Evolutionary conservation across 2,113 vertebrate genomes (phyloP).

Genomic region (Bubo blakistoni): DNA sequence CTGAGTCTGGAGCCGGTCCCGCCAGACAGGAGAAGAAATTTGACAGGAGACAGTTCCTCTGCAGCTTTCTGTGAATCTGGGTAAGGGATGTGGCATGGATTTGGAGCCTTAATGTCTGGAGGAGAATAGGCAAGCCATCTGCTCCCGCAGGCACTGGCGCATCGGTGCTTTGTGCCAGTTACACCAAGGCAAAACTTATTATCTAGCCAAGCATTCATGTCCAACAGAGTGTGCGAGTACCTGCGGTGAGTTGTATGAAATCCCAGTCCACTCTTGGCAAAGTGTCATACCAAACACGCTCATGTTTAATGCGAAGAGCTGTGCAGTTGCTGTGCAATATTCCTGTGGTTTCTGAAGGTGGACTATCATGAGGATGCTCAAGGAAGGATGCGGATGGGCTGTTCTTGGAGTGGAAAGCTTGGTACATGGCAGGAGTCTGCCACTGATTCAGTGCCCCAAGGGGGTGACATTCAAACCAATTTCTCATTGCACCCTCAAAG

Average conservation of each 20-base stretch:
- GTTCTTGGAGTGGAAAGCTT: neutral
- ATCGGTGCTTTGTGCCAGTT: neutral
- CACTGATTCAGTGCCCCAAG: neutral
- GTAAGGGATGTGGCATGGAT: neutral
- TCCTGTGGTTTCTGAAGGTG: neutral
- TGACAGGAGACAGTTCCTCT: neutral
- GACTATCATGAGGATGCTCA: neutral
- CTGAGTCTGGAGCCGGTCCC: neutral
- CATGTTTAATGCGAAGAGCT: neutral
- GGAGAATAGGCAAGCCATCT: slow-evolving; percentile 21
- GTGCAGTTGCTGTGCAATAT: neutral
- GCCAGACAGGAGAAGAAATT: neutral
- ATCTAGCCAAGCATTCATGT: neutral
- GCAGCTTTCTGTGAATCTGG: neutral
- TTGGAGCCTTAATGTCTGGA: neutral
- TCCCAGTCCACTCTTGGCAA: neutral
- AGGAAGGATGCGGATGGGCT: neutral
- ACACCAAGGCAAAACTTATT: neutral
- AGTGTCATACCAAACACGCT: neutral
- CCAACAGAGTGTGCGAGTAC: slow-evolving; percentile 20
- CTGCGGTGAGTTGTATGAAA: neutral
- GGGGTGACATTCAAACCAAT: neutral
- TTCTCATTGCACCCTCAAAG: neutral
- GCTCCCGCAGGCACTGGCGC: neutral
- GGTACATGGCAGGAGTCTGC: neutral